Evolutionary conservation across 2,888 invertebrate species (phyloP), one percentile per base, ranked within the genome.

Genomic region (Galerucella nymphaeae): DNA sequence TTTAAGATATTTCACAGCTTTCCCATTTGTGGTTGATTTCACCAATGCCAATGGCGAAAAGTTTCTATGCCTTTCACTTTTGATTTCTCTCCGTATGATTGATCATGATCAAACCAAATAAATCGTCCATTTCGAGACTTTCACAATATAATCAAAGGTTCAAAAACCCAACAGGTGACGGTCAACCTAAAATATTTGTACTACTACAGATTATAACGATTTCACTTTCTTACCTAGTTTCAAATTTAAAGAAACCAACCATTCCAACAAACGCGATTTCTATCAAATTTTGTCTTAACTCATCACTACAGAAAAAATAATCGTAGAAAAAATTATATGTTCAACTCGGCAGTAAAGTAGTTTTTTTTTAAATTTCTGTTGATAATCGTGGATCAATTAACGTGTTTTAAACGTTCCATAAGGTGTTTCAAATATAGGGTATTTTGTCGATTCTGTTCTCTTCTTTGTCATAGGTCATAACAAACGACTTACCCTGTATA

Each of bases 21-120:
- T 67, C 67, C 45, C 61, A 48, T 67, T 67, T 30, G 48, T 38
- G 23, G 48, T 30, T 59, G 67, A 67, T 67, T 67, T 67, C 67
- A 38, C 66, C 67, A 67, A 67, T 67, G 67, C 67, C 67, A 67
- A 67, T 61, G 67, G 67, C 67, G 8, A 67, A 59, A 58, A 67
- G 59, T 67, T 67, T 67, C 67, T 67, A 67, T 59, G n/a, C 67
- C 67, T 67, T 67, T 67, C 59, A 67, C 67, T 67, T 67, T 67
- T 67, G 67, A 67, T 67, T 67, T 67, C 67, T 67, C 67, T 67
- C 67, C 67, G 59, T 59, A 61, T 59, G 67, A 67, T 67, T 61
- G 59, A 67, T 67, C 67, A 62, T 62, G 67, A 48, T 67, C 67
- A 50, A 61, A 62, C 61, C 59, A 62, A 62, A 62, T 42, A 45